Conservation (phyloP, 2,797 vertebrate species). For the Melanogrammus aeglefinus region DNA sequence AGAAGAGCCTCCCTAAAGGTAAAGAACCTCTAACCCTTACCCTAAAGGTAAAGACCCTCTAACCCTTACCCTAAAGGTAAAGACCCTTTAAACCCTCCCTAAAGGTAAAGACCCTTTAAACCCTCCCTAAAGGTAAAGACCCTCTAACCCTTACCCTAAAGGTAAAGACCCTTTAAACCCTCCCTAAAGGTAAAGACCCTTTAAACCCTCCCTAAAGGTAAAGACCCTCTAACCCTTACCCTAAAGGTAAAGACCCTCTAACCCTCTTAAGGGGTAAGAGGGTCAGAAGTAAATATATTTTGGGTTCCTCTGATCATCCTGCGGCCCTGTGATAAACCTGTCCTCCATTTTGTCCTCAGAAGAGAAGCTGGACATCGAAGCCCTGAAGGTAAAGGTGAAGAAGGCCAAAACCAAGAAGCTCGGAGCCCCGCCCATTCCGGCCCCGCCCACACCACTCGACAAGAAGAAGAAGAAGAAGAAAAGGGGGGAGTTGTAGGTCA, state of each 20-base stretch:
- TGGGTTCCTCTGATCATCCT: background rate
- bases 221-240: constrained; percentile 17
- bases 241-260: constrained; percentile 43
- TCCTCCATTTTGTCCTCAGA: constrained; percentile 67
- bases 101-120: no score
- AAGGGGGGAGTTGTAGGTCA: background rate
- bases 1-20: constrained; percentile 72
- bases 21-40: constrained; percentile 16
- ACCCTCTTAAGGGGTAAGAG: no score
- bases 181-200: constrained; percentile 52
- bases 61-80: no score
- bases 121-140: constrained; percentile 55
- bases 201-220: constrained; percentile 56
- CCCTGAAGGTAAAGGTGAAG: constrained; percentile 91
- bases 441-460: constrained; percentile 63
- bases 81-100: no score
- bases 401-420: constrained; percentile 92
- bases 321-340: background rate
- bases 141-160: constrained; percentile 48
- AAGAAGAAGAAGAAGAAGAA: constrained; percentile 72
- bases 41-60: background rate
- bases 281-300: no score
- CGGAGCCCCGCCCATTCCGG: constrained; percentile 81
- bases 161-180: constrained; percentile 6
- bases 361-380: constrained; percentile 86